Percentiles rank a stretch among this genome's conserved stretches.
Conservation (phyloP, 2,113 vertebrate genomes). For the Mastomys coucha region DNA sequence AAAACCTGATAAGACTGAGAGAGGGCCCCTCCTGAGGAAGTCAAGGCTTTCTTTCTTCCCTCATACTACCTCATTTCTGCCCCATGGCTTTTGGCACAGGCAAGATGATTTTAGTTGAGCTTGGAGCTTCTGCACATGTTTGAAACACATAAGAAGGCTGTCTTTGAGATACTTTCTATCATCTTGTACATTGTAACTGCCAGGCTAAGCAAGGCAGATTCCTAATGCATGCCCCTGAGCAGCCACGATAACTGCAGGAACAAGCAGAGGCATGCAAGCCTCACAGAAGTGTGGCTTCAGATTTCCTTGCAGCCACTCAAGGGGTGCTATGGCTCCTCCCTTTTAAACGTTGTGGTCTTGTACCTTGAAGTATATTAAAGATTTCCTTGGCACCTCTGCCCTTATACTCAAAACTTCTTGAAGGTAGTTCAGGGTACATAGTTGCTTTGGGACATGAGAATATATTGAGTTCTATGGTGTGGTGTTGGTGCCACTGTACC, state of each 20-base stretch:
- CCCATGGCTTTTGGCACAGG: rapidly evolving
- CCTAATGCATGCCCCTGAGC: slow-evolving; percentile 89
- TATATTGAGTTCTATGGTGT: background rate
- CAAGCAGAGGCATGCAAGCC: slow-evolving; percentile 88
- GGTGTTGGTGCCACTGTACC: background rate
- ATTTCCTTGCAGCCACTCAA: slow-evolving; percentile 89
- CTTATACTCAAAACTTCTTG: no score
- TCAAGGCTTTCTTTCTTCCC: background rate
- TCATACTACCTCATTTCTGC: background rate
- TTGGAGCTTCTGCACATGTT: slow-evolving; percentile 89
- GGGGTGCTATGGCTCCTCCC: background rate
- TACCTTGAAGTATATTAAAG: background rate
- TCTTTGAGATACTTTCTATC: slow-evolving; percentile 89
- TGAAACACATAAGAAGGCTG: slow-evolving; percentile 89
- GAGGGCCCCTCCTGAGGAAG: background rate
- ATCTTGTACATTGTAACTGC: slow-evolving; percentile 89
- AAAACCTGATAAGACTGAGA: background rate
- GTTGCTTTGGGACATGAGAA: background rate
- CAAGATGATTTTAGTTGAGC: background rate
- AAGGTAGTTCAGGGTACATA: background rate
- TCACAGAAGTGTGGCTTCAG: slow-evolving; percentile 87
- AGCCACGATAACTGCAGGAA: slow-evolving; percentile 87
- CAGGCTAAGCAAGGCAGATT: slow-evolving; percentile 91
- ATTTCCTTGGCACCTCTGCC: background rate
- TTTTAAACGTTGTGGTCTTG: background rate